Conservation (phyloP, 2,888 invertebrate species). For the Noctua janthina region DNA sequence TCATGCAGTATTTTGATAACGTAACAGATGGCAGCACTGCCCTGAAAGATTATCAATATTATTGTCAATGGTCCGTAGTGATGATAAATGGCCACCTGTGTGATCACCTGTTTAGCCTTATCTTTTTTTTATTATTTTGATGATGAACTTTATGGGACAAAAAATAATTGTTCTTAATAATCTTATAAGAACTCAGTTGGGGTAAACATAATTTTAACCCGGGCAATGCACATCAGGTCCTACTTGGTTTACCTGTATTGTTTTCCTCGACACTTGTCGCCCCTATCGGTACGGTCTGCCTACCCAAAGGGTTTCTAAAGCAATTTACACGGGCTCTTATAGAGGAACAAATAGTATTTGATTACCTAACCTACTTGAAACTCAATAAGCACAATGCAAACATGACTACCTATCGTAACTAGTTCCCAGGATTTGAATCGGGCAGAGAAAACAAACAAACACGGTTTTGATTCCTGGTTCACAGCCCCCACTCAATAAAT, state of each 20-base stretch:
- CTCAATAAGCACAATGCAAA: constrained; percentile 33
- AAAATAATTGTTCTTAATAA: neutral
- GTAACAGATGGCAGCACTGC: constrained; percentile 52
- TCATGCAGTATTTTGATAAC: constrained; percentile 6
- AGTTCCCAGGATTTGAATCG: constrained; percentile 12
- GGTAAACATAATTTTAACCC: neutral
- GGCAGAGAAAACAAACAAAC: constrained; percentile 26
- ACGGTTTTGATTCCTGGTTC: constrained; percentile 14
- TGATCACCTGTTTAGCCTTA: neutral
- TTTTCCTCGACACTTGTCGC: neutral
- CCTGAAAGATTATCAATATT: neutral
- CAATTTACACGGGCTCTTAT: constrained; percentile 9
- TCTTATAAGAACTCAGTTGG: neutral
- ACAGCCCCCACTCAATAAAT: neutral
- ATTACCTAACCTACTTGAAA: constrained; percentile 21
- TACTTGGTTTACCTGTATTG: neutral
- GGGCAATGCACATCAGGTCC: neutral
- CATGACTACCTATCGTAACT: constrained; percentile 8
- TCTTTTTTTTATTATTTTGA: neutral
- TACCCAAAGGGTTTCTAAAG: neutral
- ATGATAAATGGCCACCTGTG: neutral
- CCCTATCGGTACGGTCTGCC: neutral
- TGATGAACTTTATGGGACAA: neutral
- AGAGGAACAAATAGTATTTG: constrained; percentile 30
- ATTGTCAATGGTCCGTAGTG: neutral